Conservation (phyloP, 2,797 vertebrate genomes). For the Diplodus sargus region DNA sequence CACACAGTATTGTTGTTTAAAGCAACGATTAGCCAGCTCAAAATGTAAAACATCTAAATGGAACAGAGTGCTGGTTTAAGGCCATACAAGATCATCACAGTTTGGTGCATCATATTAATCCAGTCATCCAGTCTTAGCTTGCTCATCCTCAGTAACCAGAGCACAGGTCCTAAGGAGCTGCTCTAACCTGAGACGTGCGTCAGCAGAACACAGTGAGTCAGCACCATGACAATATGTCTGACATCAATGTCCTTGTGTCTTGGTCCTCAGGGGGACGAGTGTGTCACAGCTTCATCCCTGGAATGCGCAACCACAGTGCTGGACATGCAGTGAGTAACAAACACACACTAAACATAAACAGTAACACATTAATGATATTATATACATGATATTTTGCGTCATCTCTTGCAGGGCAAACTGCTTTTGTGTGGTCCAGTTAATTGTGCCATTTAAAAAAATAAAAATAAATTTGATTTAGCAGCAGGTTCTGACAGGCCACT, state of each 20-base stretch:
- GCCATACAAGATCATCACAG: not conserved
- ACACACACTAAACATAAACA: not conserved
- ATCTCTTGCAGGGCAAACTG: not conserved
- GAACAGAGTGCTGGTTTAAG: not conserved
- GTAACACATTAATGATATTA: not conserved
- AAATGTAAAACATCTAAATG: not conserved
- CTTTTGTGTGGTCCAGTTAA: not conserved
- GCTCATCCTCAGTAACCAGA: constrained; percentile 8
- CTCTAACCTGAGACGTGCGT: constrained; percentile 28
- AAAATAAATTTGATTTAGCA: not conserved
- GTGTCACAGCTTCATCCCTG: constrained; percentile 86
- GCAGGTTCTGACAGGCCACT: not conserved
- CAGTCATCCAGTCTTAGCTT: not conserved
- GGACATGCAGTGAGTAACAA: constrained; percentile 78
- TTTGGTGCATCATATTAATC: not conserved
- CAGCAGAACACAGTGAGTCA: constrained; percentile 46
- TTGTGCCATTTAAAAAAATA: accelerated
- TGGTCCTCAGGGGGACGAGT: constrained; percentile 82
- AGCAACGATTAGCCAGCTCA: not conserved
- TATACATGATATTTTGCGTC: not conserved
- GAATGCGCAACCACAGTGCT: constrained; percentile 82
- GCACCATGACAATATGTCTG: constrained; percentile 46
- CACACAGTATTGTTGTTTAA: not conserved
- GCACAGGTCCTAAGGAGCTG: constrained; percentile 1
- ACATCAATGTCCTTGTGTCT: constrained; percentile 54